A percentile compares a stretch with the other conserved stretches of the same genome.
Evolutionary conservation across 2,888 invertebrate species (phyloP).

Genomic region (Meiosimyza platycephala): DNA sequence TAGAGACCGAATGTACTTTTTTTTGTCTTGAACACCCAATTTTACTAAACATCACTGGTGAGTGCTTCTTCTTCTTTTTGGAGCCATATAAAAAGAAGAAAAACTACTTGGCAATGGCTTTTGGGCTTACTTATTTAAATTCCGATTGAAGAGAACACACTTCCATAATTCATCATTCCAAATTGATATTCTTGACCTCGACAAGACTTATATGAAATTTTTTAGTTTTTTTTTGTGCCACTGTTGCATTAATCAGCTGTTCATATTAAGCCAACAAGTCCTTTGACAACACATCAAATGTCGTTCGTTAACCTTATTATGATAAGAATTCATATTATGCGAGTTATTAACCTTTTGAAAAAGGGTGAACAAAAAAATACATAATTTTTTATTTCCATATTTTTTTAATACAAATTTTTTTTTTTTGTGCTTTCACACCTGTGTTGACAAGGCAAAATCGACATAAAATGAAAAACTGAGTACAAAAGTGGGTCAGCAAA

Average conservation of each 20-base stretch:
- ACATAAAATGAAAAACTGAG: background rate
- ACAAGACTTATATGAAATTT: too few species aligned
- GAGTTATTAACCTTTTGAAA: constrained; percentile 25
- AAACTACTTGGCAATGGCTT: too few species aligned
- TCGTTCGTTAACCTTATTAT: constrained; percentile 17
- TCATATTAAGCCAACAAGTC: background rate
- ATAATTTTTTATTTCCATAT: background rate
- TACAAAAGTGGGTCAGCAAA: background rate
- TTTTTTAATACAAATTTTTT: background rate
- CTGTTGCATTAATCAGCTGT: constrained; percentile 5
- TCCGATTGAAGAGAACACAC: too few species aligned
- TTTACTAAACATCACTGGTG: too few species aligned
- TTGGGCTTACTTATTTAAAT: too few species aligned
- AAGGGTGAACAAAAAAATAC: background rate
- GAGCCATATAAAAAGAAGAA: too few species aligned
- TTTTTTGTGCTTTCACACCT: constrained; percentile 28
- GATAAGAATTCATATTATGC: background rate
- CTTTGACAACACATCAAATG: background rate
- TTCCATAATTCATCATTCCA: too few species aligned
- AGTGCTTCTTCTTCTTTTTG: too few species aligned
- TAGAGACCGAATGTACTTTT: too few species aligned
- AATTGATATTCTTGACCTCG: too few species aligned
- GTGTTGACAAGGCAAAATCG: background rate
- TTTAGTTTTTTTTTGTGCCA: background rate
- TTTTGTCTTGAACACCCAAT: too few species aligned